Evolutionary conservation across 2,888 invertebrate species (phyloP).

Genomic region (Meganola albula): DNA sequence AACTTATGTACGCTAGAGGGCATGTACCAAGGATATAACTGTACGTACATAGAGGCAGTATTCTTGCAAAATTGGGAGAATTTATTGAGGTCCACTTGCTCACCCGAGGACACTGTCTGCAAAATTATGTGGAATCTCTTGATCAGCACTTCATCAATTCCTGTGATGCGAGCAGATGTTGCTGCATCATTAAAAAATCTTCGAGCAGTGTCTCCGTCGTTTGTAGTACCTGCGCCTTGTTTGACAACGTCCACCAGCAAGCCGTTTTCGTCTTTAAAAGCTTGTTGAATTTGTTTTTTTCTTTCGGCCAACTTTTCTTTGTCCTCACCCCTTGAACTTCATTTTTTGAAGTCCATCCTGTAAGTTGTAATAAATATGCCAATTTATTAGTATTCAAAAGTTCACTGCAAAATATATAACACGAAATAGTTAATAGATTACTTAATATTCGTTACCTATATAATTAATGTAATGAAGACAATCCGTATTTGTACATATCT

Average conservation of each 20-base stretch:
- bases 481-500: no score
- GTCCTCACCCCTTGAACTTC: no score
- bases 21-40: slow-evolving; percentile 1
- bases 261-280: slow-evolving; percentile 3
- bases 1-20: not conserved
- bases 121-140: not conserved
- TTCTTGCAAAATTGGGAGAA: not conserved
- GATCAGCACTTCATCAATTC: not conserved
- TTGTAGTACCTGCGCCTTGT: not conserved
- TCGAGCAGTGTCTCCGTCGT: not conserved
- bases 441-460: no score
- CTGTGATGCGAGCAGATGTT: not conserved
- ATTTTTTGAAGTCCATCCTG: no score
- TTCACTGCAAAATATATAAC: no score
- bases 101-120: not conserved
- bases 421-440: no score
- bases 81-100: not conserved
- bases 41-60: not conserved
- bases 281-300: no score
- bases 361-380: no score
- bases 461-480: no score
- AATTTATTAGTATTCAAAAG: no score
- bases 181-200: not conserved
- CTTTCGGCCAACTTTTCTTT: no score
- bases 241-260: not conserved